These are phyloP conservation scores for Margarornis squamiger DNA, from an alignment of 2,797 vertebrate species.

Conservation along the genomic window DNA sequence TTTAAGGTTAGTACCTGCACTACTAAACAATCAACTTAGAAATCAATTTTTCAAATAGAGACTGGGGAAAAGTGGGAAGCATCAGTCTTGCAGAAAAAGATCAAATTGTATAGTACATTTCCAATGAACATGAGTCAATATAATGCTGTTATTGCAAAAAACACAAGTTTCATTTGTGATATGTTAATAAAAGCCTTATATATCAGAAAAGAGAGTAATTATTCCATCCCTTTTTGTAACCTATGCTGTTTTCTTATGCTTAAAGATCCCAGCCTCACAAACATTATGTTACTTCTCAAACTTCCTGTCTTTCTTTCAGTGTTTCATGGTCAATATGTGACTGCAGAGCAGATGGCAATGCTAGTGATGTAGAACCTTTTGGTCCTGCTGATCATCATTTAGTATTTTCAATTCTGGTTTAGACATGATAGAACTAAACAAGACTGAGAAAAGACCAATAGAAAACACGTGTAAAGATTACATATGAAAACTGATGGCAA, in stretches of 20 bases:
- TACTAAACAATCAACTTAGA: neutral
- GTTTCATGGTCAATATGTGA: neutral
- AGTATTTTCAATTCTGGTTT: neutral
- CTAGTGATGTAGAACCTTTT: neutral
- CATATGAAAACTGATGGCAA: neutral
- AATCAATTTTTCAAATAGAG: neutral
- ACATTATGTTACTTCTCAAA: neutral
- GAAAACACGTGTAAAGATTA: neutral
- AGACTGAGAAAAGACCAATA: neutral
- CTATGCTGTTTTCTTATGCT: neutral
- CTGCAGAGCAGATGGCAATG: neutral
- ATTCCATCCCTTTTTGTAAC: neutral
- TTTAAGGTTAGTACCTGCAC: neutral
- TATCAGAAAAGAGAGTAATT: neutral
- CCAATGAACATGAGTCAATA: neutral
- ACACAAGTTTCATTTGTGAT: neutral
- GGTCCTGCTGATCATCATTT: neutral
- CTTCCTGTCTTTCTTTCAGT: neutral
- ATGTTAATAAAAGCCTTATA: neutral
- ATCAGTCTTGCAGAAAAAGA: neutral
- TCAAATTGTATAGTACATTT: neutral
- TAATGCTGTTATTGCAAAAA: neutral
- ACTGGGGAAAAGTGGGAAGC: neutral
- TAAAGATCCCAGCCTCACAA: neutral
- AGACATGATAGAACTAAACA: neutral